phyloP scores from a whole-genome alignment of 1,140 invertebrate species.

The Drosophila nikananu region DNA sequence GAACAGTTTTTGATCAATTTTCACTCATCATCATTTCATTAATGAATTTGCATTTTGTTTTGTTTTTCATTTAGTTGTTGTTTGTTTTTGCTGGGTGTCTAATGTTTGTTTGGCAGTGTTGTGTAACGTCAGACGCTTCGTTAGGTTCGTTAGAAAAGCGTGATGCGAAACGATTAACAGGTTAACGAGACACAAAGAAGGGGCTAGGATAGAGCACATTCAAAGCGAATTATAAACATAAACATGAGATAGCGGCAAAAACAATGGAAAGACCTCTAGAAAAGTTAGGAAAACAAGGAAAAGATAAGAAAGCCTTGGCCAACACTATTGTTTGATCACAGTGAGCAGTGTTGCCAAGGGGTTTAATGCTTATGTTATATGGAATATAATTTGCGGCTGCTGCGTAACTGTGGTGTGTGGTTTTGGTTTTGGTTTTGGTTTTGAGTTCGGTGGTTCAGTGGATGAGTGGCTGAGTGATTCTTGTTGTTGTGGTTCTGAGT shows the following conservation, averaged over 20 bases:
- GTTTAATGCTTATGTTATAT: neutral
- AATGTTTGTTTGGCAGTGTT: conserved; percentile 31
- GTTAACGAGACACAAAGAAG: conserved; percentile 21
- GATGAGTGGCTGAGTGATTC: conserved; percentile 18
- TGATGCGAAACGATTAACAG: conserved; percentile 41
- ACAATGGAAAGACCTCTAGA: conserved; percentile 26
- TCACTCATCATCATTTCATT: conserved; percentile 33
- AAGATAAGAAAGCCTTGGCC: neutral
- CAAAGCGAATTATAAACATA: conserved; percentile 58
- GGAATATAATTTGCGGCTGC: conserved; percentile 1
- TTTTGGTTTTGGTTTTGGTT: too few relatives aligned
- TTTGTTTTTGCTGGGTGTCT: neutral
- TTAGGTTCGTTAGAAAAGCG: conserved; percentile 27
- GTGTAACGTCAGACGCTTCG: conserved; percentile 30
- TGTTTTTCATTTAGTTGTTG: neutral
- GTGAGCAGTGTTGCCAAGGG: conserved; percentile 1
- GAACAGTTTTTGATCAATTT: conserved; percentile 77
- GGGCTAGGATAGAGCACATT: conserved; percentile 46
- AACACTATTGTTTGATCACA: neutral
- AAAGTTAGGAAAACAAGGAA: conserved; percentile 5
- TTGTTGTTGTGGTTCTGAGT: conserved; percentile 10
- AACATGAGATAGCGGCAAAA: conserved; percentile 16
- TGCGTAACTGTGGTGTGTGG: conserved; percentile 8
- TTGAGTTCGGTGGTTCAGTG: conserved; percentile 18
- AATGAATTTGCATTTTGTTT: conserved; percentile 13